These are phyloP conservation scores for Philereme transversata DNA, from an alignment of 2,888 invertebrate genomes.

Conservation along the genomic window DNA sequence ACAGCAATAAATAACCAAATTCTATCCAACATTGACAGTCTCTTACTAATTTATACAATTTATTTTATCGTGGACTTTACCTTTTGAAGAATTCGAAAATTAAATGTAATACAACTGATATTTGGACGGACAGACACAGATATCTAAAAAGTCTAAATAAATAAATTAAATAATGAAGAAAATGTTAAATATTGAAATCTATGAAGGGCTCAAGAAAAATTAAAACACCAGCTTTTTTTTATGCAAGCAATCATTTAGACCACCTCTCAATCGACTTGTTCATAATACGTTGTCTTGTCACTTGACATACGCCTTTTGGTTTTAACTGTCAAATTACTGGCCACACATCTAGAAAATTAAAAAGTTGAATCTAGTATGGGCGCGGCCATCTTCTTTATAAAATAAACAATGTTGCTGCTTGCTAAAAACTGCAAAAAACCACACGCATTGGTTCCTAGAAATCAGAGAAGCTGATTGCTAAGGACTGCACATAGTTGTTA, in stretches of 20 bases:
- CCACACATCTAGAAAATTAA: too few species aligned
- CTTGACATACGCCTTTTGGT: too few species aligned
- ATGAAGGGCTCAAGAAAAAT: not conserved
- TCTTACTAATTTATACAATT: conserved; percentile 71
- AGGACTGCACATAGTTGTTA: not conserved
- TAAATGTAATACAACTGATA: conserved; percentile 52
- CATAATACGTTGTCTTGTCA: too few species aligned
- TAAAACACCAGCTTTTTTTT: too few species aligned
- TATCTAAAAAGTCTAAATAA: conserved; percentile 53
- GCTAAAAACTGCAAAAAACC: not conserved
- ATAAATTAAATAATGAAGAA: conserved; percentile 26
- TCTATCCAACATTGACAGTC: conserved; percentile 69
- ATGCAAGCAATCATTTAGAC: too few species aligned
- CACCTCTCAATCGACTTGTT: too few species aligned
- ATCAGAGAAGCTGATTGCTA: not conserved
- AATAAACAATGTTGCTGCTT: too few species aligned
- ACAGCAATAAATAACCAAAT: conserved; percentile 69
- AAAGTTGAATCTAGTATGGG: too few species aligned
- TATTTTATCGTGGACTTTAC: conserved; percentile 64
- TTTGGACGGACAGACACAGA: conserved; percentile 80
- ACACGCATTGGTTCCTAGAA: not conserved
- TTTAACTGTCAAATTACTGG: too few species aligned
- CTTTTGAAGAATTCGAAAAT: conserved; percentile 45
- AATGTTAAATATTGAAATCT: not conserved
- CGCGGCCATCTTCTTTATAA: too few species aligned